phyloP scores from a whole-genome alignment of 1,140 invertebrate genomes.

The Aphelenchoides fujianensis region DNA sequence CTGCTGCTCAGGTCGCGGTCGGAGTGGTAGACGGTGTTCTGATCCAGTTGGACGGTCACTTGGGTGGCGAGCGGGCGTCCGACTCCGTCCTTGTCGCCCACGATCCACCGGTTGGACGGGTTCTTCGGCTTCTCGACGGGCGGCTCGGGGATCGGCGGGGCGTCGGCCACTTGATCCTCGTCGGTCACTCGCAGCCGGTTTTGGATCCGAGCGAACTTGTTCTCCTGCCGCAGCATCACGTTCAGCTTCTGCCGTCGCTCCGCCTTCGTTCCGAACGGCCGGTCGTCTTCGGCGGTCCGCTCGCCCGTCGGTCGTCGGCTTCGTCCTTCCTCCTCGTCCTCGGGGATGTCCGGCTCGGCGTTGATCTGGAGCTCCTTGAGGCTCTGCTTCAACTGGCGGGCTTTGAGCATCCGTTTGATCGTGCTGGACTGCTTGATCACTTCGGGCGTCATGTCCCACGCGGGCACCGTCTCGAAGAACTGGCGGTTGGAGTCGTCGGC shows the following conservation, averaged over 20 bases:
- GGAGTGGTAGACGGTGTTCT: neutral
- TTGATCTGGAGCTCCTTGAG: neutral
- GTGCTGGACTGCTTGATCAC: neutral
- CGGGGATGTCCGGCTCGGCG: neutral
- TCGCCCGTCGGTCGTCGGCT: neutral
- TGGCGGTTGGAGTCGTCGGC: too few species aligned
- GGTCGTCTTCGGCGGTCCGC: neutral
- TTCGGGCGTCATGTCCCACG: conserved; percentile 1
- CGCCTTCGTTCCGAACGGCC: neutral
- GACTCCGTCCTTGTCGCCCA: neutral
- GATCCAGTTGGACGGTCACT: neutral
- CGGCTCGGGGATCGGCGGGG: neutral
- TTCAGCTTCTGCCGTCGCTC: neutral
- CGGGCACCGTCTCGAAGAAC: neutral
- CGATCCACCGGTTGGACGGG: neutral
- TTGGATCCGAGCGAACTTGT: neutral
- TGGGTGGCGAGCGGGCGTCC: neutral
- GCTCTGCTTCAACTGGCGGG: neutral
- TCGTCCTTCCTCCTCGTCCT: neutral
- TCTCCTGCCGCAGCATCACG: neutral
- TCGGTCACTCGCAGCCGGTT: neutral
- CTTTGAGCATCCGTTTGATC: neutral
- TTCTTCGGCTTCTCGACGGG: neutral
- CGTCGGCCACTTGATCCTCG: neutral
- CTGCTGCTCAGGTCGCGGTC: neutral